Evolutionary conservation across 2,797 vertebrate species (phyloP), one percentile per base, ranked within the genome.

Genomic region (Alcedo atthis): DNA sequence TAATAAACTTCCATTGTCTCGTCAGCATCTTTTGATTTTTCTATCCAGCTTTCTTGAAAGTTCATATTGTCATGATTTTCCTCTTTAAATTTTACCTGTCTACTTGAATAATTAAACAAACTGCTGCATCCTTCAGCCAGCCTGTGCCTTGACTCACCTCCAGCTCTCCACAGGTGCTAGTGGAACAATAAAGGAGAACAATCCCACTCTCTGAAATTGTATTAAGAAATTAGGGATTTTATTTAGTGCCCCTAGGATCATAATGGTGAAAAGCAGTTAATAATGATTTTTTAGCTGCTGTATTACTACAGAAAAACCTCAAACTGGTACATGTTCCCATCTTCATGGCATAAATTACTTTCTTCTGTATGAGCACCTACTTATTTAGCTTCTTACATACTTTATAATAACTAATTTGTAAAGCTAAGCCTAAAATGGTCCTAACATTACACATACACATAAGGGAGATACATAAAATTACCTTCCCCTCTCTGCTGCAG

Each of bases 401-500:
- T 68, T 75, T 61, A 51, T 55, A 83, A 82, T 25, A 92, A 89
- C 58, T 78, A 35, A 87, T 93, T 85, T 89, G 85, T 85, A 85
- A 57, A 68, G 20, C 32, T 48, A 55, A 87, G 46, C 66, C 19
- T 57, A 28, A 86, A 93, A 58, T 43, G 62, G 32, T 66, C 69
- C 49, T 58, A 93, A 83, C 51, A 69, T 81, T 91, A 26, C 82
- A 71, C 42, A 57, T 21, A 42, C 46, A 74, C 66, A 35, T 35
- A 61, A 77, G 73, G 46, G 49, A 78, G 66, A 75, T 85, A 89
- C 32, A 87, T 78, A 83, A 91, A 92, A 95, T 93, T 78, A 89
- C 85, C 89, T 89, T 92, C 73, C 55, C 25, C 69, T 92, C 19
- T 91, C 76, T 89, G n/a, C 66, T 82, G 77, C 87, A 43, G 75